A percentile compares a stretch with the other conserved stretches of the same genome.
Conservation (phyloP, 2,113 vertebrate species). For the Setophaga kirtlandii region DNA sequence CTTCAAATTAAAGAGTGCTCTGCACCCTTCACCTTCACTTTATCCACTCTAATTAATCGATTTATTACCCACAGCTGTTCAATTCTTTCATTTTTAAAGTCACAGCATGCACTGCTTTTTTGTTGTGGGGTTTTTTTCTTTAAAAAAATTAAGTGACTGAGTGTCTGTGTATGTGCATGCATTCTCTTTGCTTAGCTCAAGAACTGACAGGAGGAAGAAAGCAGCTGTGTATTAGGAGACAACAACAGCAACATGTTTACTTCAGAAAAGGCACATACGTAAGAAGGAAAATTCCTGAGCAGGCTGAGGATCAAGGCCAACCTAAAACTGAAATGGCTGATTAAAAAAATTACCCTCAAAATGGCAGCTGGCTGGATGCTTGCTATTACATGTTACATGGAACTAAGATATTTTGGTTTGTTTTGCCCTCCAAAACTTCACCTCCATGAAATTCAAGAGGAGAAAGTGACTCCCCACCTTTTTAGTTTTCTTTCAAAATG, state of each 20-base stretch:
- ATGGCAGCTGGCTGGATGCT: slow-evolving; percentile 58
- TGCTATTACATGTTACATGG: slow-evolving; percentile 28
- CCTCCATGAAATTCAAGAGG: slow-evolving; percentile 20
- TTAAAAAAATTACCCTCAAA: slow-evolving; percentile 67
- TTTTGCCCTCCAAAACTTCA: slow-evolving; percentile 37
- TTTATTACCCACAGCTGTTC: slow-evolving; percentile 42
- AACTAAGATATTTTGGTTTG: slow-evolving; percentile 25
- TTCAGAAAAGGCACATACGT: slow-evolving; percentile 4
- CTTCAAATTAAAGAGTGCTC: slow-evolving; percentile 55
- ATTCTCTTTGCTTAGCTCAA: slow-evolving; percentile 15
- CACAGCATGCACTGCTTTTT: background rate
- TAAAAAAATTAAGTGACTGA: background rate
- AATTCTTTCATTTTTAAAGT: slow-evolving; percentile 28
- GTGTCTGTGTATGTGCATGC: background rate
- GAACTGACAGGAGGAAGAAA: slow-evolving; percentile 31
- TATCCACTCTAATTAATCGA: slow-evolving; percentile 54
- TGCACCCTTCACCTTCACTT: slow-evolving; percentile 56
- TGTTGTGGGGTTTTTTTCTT: background rate
- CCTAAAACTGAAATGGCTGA: slow-evolving; percentile 60
- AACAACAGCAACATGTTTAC: slow-evolving; percentile 10
- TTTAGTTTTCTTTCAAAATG: background rate
- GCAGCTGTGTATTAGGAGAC: background rate
- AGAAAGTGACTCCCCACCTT: background rate
- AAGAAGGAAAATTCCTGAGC: slow-evolving; percentile 32
- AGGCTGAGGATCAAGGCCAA: slow-evolving; percentile 38